Evolutionary conservation across 2,888 invertebrate species (phyloP).

Genomic region (Pharmacophagus antenor): DNA sequence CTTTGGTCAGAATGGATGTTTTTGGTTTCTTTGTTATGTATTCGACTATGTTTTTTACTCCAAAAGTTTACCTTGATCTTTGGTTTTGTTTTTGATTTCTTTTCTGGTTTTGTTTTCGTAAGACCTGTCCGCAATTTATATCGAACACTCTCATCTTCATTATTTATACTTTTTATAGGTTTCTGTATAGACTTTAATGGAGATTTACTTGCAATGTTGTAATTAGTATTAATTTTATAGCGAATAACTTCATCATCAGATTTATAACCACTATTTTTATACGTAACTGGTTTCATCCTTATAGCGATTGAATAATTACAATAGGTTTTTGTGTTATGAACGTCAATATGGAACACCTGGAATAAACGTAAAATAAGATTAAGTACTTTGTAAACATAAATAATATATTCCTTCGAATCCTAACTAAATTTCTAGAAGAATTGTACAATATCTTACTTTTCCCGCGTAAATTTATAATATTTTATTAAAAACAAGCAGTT

Average conservation of each 20-base stretch:
- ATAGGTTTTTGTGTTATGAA: neutral
- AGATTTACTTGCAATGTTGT: slow-evolving; percentile 48
- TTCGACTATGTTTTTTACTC: slow-evolving; percentile 61
- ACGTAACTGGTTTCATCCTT: slow-evolving; percentile 51
- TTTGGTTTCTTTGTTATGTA: slow-evolving; percentile 46
- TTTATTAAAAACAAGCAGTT: no score
- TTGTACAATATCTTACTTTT: neutral
- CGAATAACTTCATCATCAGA: slow-evolving; percentile 70
- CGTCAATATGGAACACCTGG: slow-evolving; percentile 36
- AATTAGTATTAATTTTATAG: slow-evolving; percentile 65
- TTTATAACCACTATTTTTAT: slow-evolving; percentile 58
- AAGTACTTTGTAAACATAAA: slow-evolving; percentile 20
- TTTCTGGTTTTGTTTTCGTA: slow-evolving; percentile 50
- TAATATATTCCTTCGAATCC: neutral
- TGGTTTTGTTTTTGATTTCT: slow-evolving; percentile 60
- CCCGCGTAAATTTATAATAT: no score
- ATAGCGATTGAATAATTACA: neutral
- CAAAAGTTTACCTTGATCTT: slow-evolving; percentile 76
- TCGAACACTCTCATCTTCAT: slow-evolving; percentile 59
- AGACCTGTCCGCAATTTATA: slow-evolving; percentile 63
- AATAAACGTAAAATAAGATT: slow-evolving; percentile 27
- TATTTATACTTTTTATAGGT: slow-evolving; percentile 34
- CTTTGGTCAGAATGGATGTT: slow-evolving; percentile 52
- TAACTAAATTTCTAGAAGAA: neutral
- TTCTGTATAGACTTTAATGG: slow-evolving; percentile 43